Evolutionary conservation across 64 coral and sea anemone genomes (phyloP).

Genomic region (Actinia tenebrosa): DNA sequence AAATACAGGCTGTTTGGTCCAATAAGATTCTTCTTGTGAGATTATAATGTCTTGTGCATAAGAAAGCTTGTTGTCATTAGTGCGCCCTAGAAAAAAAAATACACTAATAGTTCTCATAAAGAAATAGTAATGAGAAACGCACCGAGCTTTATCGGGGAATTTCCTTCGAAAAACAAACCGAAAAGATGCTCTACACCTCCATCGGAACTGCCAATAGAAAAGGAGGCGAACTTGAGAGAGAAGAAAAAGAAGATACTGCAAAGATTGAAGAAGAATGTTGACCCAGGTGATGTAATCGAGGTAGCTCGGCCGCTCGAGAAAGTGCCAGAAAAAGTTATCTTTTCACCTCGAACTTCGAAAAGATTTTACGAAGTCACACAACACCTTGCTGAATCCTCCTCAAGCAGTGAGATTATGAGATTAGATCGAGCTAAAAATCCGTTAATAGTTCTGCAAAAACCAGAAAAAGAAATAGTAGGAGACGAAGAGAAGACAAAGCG

Average conservation of each 20-base stretch:
- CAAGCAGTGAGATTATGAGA: not conserved
- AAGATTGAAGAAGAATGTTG: conserved; percentile 43
- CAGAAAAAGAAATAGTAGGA: not conserved
- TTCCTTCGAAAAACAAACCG: conserved; percentile 31
- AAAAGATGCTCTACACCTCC: not conserved
- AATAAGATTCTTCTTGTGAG: not conserved
- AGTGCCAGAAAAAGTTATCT: not conserved
- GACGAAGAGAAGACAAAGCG: not conserved
- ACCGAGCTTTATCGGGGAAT: conserved; percentile 49
- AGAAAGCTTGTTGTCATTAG: not conserved
- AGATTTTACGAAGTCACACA: not conserved
- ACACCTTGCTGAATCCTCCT: not conserved
- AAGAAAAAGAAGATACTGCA: conserved; percentile 50
- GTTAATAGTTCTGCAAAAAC: not conserved
- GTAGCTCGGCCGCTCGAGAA: not conserved
- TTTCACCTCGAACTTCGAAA: conserved; percentile 4
- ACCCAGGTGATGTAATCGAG: not conserved
- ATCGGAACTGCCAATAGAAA: conserved; percentile 45
- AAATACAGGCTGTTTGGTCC: not conserved
- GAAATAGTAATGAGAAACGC: conserved; percentile 27
- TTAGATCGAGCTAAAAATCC: not conserved
- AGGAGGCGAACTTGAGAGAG: conserved; percentile 41
- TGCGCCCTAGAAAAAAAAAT: not conserved
- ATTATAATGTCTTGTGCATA: not conserved
- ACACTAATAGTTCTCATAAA: not conserved